Evolutionary conservation across 2,113 vertebrate genomes (phyloP), one percentile per base, ranked within the genome.

Genomic region (Petrocephalus zakoni): DNA sequence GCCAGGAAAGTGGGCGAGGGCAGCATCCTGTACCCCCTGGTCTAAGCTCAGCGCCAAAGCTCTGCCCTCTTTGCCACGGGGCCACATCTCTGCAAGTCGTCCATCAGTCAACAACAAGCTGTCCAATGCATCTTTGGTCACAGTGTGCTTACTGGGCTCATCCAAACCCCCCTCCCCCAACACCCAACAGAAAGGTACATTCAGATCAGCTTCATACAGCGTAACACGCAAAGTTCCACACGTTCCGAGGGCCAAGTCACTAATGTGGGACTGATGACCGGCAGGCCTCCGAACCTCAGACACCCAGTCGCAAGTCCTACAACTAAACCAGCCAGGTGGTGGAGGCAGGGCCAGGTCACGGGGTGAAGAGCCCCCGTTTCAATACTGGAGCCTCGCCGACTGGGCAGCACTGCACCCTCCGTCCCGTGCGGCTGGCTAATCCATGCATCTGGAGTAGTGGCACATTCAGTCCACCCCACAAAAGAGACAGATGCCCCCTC

Each of bases 221-320:
- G 87, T 91, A 91, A 87, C 82, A 22, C 7, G 91, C 68, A 87
- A 85, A 93, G 89, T 90, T 92, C 88, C 88, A 91, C 91, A 94
- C 92, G 94, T 95, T 95, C 93, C 93, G 91, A 92, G 90, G 92
- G 92, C 93, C 93, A 92, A 93, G 93, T 93, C 92, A 94, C 93
- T 91, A 90, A 88, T 0, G 86, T 89, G 34, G 6, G 64, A n/a
- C 37, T 22, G 13, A 29, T 17, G 46, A 42, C 13, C 37, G 6
- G 84, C 42, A 5, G 7, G 21, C 5, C 51, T 47, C 1, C 10
- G 17, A 1, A 37, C 46, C 22, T 49, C 21, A 83, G 42, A 58
- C 87, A 4, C 25, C 15, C 72, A 17, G 21, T 46, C n/a, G 17
- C 6, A 49, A 17, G 21, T 13, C 56, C 7, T 42, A 19, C 72